Evolutionary conservation across 2,113 vertebrate genomes (phyloP).

Genomic region (Chaenocephalus aceratus): DNA sequence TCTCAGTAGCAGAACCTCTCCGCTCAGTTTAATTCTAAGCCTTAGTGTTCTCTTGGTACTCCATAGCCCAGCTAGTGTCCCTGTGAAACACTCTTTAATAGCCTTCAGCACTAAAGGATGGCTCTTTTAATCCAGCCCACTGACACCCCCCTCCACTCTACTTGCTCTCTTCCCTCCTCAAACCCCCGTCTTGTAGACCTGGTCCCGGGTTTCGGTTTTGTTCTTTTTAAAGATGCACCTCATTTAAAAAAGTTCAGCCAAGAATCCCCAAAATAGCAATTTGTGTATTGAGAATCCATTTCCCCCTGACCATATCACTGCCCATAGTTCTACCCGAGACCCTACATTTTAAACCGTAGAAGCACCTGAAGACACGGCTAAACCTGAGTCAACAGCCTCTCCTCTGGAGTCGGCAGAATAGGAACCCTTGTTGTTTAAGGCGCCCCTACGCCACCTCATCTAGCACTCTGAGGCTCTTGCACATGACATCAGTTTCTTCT

Average conservation of each 20-base stretch:
- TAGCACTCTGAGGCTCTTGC: slow-evolving; percentile 71
- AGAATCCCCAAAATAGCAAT: slow-evolving; percentile 20
- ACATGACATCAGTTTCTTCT: slow-evolving; percentile 75
- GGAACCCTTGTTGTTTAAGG: slow-evolving; percentile 16
- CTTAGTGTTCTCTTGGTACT: slow-evolving; percentile 59
- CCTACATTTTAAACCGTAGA: slow-evolving; percentile 24
- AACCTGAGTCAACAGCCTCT: slow-evolving; percentile 21
- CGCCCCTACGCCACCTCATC: slow-evolving; percentile 35
- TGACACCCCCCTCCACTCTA: slow-evolving; percentile 23
- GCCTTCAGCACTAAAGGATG: slow-evolving; percentile 36
- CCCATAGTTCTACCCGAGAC: slow-evolving; percentile 11
- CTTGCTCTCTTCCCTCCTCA: slow-evolving; percentile 49
- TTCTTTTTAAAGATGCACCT: slow-evolving; percentile 43
- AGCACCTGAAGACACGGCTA: slow-evolving; percentile 9
- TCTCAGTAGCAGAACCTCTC: slow-evolving; percentile 66
- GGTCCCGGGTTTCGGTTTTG: slow-evolving; percentile 33
- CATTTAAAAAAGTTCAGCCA: slow-evolving; percentile 31
- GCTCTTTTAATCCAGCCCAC: slow-evolving; percentile 36
- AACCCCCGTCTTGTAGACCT: slow-evolving; percentile 33
- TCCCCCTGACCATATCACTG: slow-evolving; percentile 13
- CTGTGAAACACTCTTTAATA: slow-evolving; percentile 38
- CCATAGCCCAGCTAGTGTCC: slow-evolving; percentile 34
- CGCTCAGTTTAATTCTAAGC: slow-evolving; percentile 57
- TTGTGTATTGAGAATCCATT: slow-evolving; percentile 8
- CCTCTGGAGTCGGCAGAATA: slow-evolving; percentile 27